phyloP scores from a whole-genome alignment of 2,888 invertebrate genomes.

The Monoplex corrugatus region DNA sequence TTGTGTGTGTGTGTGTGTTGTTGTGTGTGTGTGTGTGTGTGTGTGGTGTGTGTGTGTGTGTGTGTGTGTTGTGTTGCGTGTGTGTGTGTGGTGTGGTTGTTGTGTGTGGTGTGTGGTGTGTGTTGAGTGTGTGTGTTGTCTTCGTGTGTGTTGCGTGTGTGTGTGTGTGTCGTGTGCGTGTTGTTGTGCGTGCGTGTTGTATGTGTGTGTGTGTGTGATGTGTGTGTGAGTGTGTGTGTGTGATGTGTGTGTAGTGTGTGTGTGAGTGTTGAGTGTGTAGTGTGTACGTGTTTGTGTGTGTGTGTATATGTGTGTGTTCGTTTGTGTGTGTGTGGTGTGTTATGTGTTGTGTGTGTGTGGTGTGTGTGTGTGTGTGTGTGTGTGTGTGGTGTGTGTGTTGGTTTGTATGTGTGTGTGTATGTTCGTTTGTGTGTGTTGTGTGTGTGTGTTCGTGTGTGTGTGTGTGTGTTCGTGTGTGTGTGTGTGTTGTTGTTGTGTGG shows the following conservation, averaged over 20 bases:
- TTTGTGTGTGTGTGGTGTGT: background rate
- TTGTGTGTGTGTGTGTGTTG: background rate
- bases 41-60: background rate
- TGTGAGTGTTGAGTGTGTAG: background rate
- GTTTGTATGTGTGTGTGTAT: background rate
- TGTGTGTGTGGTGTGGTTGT: background rate
- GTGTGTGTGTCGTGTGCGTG: slow-evolving; percentile 12
- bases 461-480: background rate
- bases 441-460: background rate
- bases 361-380: background rate
- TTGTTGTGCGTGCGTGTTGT: background rate
- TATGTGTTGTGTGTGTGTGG: background rate
- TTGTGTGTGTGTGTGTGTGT: background rate
- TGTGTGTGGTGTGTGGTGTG: no score
- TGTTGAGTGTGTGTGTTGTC: background rate
- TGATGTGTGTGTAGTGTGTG: background rate
- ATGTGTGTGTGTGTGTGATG: background rate
- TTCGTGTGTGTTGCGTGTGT: background rate
- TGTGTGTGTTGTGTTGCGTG: background rate
- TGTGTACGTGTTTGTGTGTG: no score
- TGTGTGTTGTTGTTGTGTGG: background rate
- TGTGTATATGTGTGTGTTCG: no score
- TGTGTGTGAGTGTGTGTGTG: background rate
- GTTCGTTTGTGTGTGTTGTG: background rate
- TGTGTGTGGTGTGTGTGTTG: background rate